Evolutionary conservation across 2,888 invertebrate genomes (phyloP).

Genomic region (Saturnia japonica): DNA sequence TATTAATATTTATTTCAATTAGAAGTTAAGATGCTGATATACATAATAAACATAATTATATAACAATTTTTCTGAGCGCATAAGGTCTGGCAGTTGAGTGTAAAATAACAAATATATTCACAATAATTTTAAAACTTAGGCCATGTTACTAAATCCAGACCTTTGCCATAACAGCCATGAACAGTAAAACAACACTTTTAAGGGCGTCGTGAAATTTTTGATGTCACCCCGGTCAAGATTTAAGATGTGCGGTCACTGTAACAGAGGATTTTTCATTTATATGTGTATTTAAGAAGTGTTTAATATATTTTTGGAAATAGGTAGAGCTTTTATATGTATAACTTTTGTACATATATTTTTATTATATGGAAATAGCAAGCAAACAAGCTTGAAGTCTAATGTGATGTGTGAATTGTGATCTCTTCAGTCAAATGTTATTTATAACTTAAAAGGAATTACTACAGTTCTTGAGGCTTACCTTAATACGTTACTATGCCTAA

Average conservation of each 20-base stretch:
- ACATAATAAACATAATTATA: background rate
- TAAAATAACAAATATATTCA: background rate
- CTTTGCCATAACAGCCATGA: constrained; percentile 64
- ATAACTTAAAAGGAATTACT: too few relatives aligned
- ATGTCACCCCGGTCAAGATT: constrained; percentile 69
- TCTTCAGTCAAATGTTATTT: too few relatives aligned
- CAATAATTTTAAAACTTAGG: constrained; percentile 30
- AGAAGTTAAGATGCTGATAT: too few relatives aligned
- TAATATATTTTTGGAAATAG: background rate
- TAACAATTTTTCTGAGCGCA: background rate
- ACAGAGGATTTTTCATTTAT: constrained; percentile 19
- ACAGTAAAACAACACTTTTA: constrained; percentile 76
- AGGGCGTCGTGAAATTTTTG: constrained; percentile 73
- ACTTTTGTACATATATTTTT: background rate
- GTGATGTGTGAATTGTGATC: too few relatives aligned
- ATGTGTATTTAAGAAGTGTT: background rate
- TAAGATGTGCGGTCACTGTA: constrained; percentile 41
- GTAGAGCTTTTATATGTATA: background rate
- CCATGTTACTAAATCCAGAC: constrained; percentile 39
- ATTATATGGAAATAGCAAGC: background rate
- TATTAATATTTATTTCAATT: too few relatives aligned
- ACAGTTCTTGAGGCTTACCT: too few relatives aligned
- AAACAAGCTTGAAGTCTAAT: background rate
- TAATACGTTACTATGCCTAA: too few relatives aligned
- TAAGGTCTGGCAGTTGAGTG: background rate